Evolutionary conservation across 2,113 vertebrate species (phyloP).

Genomic region (Takifugu bimaculatus): DNA sequence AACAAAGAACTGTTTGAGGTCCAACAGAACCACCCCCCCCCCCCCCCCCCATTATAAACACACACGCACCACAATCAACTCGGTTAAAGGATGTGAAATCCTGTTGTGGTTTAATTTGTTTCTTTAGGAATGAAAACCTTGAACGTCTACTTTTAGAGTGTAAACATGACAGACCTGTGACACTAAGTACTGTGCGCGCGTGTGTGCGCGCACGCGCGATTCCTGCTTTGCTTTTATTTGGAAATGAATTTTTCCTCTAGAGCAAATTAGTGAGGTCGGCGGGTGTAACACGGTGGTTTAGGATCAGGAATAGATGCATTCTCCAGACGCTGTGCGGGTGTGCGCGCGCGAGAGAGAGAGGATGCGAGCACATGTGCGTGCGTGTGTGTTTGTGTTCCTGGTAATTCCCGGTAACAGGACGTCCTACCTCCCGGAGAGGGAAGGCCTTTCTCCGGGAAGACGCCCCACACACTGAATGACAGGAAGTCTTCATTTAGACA

Average conservation of each 20-base stretch:
- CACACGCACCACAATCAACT: constrained; percentile 10
- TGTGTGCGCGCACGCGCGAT: too few species aligned
- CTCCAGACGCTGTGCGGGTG: not conserved
- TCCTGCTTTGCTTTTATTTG: too few species aligned
- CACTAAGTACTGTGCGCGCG: too few species aligned
- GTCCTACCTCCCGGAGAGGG: constrained; percentile 80
- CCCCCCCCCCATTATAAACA: not conserved
- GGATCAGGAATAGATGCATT: constrained; percentile 14
- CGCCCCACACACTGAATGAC: constrained; percentile 87
- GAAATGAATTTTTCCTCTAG: not conserved
- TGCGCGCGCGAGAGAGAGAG: not conserved
- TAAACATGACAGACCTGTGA: not conserved
- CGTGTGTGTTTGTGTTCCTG: constrained; percentile 60
- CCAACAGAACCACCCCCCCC: constrained; percentile 32
- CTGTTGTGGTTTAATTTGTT: constrained; percentile 9
- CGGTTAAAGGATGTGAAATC: constrained; percentile 18
- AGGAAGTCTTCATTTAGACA: constrained; percentile 97
- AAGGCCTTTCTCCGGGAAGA: constrained; percentile 83
- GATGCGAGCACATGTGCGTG: constrained; percentile 24
- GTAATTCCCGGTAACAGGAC: constrained; percentile 87
- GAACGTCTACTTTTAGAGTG: not conserved
- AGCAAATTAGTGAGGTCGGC: not conserved
- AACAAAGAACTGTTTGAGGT: constrained; percentile 94
- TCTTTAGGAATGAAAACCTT: constrained; percentile 1
- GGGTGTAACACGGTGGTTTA: not conserved